Evolutionary conservation across 2,113 vertebrate genomes (phyloP).

Genomic region (Ictidomys tridecemlineatus): DNA sequence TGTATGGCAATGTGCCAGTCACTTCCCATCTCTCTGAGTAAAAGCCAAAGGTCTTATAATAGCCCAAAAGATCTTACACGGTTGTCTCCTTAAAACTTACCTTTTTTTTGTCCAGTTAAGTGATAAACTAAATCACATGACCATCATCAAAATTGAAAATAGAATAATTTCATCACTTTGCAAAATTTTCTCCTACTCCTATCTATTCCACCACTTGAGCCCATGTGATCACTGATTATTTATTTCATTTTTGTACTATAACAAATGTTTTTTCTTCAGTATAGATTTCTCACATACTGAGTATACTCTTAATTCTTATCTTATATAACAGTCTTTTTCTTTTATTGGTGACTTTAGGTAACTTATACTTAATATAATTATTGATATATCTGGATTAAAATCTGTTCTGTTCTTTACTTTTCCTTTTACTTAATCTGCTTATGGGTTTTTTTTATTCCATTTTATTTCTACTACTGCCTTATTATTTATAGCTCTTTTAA

Average conservation of each 20-base stretch:
- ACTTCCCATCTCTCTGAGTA: background rate
- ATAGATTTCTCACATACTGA: background rate
- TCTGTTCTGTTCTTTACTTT: background rate
- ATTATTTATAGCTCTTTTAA: background rate
- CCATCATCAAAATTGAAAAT: background rate
- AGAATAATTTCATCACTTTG: background rate
- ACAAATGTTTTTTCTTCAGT: background rate
- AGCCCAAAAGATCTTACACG: background rate
- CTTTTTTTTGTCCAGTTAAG: background rate
- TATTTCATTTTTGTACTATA: constrained; percentile 26
- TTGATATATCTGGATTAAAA: constrained; percentile 14
- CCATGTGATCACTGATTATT: background rate
- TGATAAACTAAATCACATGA: background rate
- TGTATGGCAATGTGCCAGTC: background rate
- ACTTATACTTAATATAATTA: constrained; percentile 19
- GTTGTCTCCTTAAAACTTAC: background rate
- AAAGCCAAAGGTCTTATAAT: background rate
- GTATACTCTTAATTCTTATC: constrained; percentile 23
- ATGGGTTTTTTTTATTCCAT: background rate
- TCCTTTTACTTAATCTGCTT: background rate
- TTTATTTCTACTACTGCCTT: background rate
- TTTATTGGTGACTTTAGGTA: background rate
- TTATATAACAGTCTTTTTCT: background rate
- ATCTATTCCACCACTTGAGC: background rate
- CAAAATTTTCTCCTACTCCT: background rate